Percentiles rank a stretch among this genome's conserved stretches.
Evolutionary conservation across 2,113 vertebrate species (phyloP).

Genomic region (Pyxicephalus adspersus): DNA sequence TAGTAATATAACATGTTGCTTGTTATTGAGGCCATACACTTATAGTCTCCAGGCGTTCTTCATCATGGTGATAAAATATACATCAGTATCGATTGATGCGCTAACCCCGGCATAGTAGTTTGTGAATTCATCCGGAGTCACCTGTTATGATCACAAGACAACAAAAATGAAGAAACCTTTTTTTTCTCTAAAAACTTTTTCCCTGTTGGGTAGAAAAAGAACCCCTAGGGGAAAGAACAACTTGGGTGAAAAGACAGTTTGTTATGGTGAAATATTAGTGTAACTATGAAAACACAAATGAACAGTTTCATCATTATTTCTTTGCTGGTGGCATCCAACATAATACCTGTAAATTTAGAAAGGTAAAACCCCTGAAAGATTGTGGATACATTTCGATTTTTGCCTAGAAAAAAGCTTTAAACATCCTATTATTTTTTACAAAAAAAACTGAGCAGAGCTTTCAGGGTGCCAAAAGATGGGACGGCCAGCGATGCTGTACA

Average conservation of each 20-base stretch:
- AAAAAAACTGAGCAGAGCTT: too few species aligned
- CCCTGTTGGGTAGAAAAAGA: not conserved
- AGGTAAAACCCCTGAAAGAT: too few species aligned
- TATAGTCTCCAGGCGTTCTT: constrained; percentile 87
- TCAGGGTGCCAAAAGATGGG: too few species aligned
- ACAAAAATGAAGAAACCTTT: not conserved
- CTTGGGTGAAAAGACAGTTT: not conserved
- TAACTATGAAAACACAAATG: too few species aligned
- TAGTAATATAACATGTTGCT: not conserved
- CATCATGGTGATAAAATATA: constrained; percentile 97
- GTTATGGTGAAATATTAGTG: not conserved
- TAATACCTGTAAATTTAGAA: too few species aligned
- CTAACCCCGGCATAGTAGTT: constrained; percentile 95
- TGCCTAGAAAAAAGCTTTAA: too few species aligned
- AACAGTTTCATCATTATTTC: too few species aligned
- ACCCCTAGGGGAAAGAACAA: not conserved
- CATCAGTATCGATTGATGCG: constrained; percentile 89
- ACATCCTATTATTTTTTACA: too few species aligned
- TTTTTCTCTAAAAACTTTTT: not conserved
- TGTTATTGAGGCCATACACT: constrained; percentile 31
- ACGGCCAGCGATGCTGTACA: too few species aligned
- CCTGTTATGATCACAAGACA: constrained; percentile 71
- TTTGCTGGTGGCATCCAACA: too few species aligned
- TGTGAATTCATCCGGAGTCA: constrained; percentile 91
- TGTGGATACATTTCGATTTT: too few species aligned